A percentile compares a stretch with the other conserved stretches of the same genome.
Evolutionary conservation across 2,797 vertebrate genomes (phyloP).

Genomic region (Mormyrus proboscirostris): DNA sequence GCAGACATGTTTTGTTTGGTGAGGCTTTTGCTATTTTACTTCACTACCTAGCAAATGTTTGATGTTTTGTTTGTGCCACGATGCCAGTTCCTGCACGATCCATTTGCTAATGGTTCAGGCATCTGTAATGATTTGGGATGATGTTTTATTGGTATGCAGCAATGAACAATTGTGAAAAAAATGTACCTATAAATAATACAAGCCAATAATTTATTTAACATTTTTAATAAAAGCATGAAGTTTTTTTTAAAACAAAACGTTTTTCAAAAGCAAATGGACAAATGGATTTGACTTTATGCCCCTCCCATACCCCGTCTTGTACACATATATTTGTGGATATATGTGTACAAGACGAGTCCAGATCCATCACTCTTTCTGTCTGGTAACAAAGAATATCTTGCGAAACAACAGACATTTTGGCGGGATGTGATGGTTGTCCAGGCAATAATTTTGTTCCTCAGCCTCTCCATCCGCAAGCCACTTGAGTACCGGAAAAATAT

Average conservation of each 20-base stretch:
- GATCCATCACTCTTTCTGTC: neutral
- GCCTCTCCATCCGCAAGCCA: neutral
- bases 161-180: neutral
- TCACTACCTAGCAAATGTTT: neutral
- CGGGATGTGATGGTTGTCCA: neutral
- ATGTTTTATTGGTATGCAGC: neutral
- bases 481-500: slow-evolving; percentile 59
- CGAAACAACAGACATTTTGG: neutral
- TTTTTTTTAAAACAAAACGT: neutral
- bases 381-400: neutral
- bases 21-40: neutral
- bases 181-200: neutral
- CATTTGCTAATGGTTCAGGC: neutral
- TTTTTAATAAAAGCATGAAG: neutral
- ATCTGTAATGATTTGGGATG: neutral
- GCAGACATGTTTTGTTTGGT: neutral
- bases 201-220: neutral
- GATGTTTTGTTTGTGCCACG: neutral
- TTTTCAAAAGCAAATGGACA: neutral
- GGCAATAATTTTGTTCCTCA: neutral
- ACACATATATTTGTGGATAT: neutral
- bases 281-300: neutral
- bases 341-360: too few species aligned
- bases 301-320: neutral
- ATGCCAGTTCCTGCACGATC: neutral